Evolutionary conservation across 1,140 invertebrate species (phyloP).

Genomic region (Nebria ingens): DNA sequence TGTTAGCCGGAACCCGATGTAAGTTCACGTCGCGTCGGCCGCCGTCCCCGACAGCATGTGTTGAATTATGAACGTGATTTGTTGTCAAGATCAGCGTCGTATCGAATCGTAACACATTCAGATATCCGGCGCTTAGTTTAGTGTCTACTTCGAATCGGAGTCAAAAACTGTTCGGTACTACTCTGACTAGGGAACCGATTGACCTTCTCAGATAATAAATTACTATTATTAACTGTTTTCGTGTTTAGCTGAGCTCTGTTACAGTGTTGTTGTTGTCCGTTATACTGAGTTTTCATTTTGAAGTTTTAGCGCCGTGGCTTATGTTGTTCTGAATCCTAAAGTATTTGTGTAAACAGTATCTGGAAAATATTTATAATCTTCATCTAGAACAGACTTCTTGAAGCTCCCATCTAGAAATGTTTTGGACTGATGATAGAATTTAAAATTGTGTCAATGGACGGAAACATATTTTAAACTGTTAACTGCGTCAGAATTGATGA

Average conservation of each 20-base stretch:
- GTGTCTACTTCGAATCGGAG: background rate
- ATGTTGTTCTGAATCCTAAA: too few relatives aligned
- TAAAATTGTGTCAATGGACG: too few relatives aligned
- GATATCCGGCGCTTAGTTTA: background rate
- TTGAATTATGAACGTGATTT: background rate
- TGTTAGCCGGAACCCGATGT: background rate
- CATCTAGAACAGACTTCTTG: too few relatives aligned
- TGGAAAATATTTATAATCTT: too few relatives aligned
- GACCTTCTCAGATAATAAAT: background rate
- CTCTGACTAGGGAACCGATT: background rate
- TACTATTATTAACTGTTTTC: conserved; percentile 5
- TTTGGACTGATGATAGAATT: too few relatives aligned
- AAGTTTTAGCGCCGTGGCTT: too few relatives aligned
- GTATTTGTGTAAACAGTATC: too few relatives aligned
- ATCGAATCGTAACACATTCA: background rate
- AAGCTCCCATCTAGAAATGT: too few relatives aligned
- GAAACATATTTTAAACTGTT: too few relatives aligned
- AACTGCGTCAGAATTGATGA: too few relatives aligned
- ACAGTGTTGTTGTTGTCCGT: too few relatives aligned
- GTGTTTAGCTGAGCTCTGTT: background rate
- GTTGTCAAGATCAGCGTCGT: background rate
- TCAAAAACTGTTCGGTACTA: background rate
- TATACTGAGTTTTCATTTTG: too few relatives aligned
- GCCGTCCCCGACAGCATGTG: background rate
- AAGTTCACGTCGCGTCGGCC: background rate